Percentiles rank a stretch among this genome's conserved stretches.
Evolutionary conservation across 2,113 vertebrate genomes (phyloP).

Genomic region (Anseranas semipalmata): DNA sequence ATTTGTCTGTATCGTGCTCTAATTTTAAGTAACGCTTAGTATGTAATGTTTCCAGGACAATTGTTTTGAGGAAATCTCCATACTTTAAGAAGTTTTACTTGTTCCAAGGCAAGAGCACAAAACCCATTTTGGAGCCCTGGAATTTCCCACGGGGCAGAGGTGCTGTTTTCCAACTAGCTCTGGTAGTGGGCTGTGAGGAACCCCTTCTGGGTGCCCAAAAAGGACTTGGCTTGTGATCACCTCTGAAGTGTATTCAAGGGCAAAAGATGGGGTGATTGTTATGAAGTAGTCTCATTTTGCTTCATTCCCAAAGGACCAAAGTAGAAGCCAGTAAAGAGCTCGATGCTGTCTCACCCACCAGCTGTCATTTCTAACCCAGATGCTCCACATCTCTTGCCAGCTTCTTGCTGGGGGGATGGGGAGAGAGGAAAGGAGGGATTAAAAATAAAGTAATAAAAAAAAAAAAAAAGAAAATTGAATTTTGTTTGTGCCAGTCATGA

Average conservation of each 20-base stretch:
- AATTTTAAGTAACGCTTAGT: not conserved
- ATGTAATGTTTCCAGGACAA: not conserved
- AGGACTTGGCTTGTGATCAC: not conserved
- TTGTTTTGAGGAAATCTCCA: not conserved
- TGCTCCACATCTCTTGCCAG: slow-evolving; percentile 2
- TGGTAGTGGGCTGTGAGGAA: not conserved
- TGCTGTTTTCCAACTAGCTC: not conserved
- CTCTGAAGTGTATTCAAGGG: slow-evolving; percentile 31
- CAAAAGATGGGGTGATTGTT: slow-evolving; percentile 10
- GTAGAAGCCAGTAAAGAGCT: not conserved
- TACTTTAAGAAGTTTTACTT: not conserved
- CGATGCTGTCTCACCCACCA: not conserved
- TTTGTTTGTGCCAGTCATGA: not conserved
- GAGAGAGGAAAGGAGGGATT: not conserved
- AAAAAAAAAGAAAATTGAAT: not conserved
- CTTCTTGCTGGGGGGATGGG: not conserved
- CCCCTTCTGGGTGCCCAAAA: not conserved
- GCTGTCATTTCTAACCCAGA: slow-evolving; percentile 28
- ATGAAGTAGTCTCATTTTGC: not conserved
- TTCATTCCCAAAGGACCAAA: slow-evolving; percentile 29
- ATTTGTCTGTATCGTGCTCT: not conserved
- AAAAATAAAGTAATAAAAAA: not conserved
- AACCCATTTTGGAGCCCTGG: not conserved
- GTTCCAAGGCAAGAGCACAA: not conserved
- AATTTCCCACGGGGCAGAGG: not conserved